These are phyloP conservation scores for Galendromus occidentalis DNA, from an alignment of 1,140 invertebrate genomes.

Conservation along the genomic window DNA sequence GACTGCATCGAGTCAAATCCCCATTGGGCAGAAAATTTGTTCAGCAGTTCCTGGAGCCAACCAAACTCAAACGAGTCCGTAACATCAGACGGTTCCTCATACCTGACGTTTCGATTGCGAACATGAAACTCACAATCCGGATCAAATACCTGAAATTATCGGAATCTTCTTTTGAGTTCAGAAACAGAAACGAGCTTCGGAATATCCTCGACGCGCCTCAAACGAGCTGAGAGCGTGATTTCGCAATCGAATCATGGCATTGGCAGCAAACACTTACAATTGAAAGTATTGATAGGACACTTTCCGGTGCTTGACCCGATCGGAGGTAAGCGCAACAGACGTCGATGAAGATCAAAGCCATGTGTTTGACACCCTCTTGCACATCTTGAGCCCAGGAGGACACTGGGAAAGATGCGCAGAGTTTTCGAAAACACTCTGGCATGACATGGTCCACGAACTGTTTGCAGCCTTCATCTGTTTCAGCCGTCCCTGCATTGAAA, in stretches of 20 bases:
- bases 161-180: not conserved
- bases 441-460: conserved; percentile 33
- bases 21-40: not conserved
- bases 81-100: not conserved
- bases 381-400: conserved; percentile 33
- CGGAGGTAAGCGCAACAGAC: conserved; percentile 30
- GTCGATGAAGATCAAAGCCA: conserved; percentile 33
- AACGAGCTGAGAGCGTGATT: not conserved
- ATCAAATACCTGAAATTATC: not conserved
- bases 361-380: conserved; percentile 34
- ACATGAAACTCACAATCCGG: conserved; percentile 9
- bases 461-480: conserved; percentile 31
- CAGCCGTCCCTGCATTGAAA: conserved; percentile 25
- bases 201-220: not conserved
- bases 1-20: not conserved
- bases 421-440: conserved; percentile 35
- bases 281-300: conserved; percentile 21
- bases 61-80: conserved; percentile 2
- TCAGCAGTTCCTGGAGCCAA: not conserved
- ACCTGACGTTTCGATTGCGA: not conserved
- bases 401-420: conserved; percentile 24
- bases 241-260: not conserved
- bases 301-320: conserved; percentile 26
- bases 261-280: conserved; percentile 24
- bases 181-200: not conserved